Evolutionary conservation across 2,888 invertebrate genomes (phyloP).

Genomic region (Coelogynopora nodosa): DNA sequence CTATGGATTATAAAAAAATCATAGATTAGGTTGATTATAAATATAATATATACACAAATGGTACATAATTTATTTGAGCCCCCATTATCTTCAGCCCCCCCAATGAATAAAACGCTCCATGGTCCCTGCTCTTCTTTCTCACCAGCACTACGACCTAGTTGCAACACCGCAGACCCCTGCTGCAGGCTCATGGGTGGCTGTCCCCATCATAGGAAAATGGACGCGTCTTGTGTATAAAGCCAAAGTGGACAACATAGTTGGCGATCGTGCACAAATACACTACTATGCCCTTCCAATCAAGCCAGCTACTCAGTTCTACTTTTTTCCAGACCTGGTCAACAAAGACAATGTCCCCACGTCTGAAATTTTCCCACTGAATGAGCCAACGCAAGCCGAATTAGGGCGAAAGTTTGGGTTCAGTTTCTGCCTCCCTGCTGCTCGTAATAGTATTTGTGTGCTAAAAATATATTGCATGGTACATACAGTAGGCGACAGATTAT

Average conservation of each 20-base stretch:
- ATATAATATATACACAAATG: neutral
- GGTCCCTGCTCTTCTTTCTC: neutral
- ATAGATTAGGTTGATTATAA: no score
- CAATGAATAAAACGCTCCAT: neutral
- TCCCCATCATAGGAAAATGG: no score
- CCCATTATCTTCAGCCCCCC: neutral
- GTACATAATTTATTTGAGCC: neutral
- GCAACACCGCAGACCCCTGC: no score
- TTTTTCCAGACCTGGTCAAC: neutral
- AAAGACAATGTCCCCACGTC: neutral
- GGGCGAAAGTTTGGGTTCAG: slow-evolving; percentile 7
- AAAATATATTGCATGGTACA: no score
- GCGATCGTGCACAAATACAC: neutral
- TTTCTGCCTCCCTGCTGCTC: slow-evolving; percentile 4
- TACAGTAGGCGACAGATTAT: no score
- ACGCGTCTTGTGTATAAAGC: no score
- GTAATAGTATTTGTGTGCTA: no score
- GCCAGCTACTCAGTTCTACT: neutral
- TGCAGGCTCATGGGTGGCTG: no score
- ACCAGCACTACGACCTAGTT: no score
- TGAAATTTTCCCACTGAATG: neutral
- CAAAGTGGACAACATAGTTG: no score
- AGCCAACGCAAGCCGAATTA: neutral
- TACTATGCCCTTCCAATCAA: neutral
- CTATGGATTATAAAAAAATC: no score